These are phyloP conservation scores for Euura lappo DNA, from an alignment of 1,140 invertebrate species.

Conservation along the genomic window DNA sequence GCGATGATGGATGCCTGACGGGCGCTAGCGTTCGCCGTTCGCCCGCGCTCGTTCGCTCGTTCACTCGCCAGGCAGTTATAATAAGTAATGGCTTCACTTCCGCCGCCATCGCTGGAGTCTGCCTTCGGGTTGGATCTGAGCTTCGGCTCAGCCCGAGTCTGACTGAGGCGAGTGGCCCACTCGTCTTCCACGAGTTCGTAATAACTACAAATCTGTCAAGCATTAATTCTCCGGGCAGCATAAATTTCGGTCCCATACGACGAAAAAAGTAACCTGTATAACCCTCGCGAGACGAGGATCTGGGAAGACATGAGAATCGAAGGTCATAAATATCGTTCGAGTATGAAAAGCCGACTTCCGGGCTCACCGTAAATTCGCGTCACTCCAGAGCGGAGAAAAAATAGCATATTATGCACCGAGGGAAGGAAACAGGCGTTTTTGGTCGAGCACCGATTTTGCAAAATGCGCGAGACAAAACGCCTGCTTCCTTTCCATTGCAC, in stretches of 20 bases:
- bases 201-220: constrained; percentile 62
- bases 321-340: neutral
- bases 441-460: too few species aligned
- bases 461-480: too few species aligned
- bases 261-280: constrained; percentile 43
- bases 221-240: constrained; percentile 60
- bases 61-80: constrained; percentile 59
- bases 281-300: neutral
- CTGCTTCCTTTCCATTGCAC: too few species aligned
- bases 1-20: constrained; percentile 61
- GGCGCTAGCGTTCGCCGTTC: constrained; percentile 32
- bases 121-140: neutral
- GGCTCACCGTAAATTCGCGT: neutral
- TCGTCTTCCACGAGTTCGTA: constrained; percentile 35
- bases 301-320: constrained; percentile 1
- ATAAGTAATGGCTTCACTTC: constrained; percentile 58
- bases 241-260: constrained; percentile 46
- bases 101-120: constrained; percentile 43
- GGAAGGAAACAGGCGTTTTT: too few species aligned
- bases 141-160: neutral
- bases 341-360: neutral
- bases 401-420: too few species aligned
- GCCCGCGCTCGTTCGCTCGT: constrained; percentile 35
- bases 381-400: neutral
- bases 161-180: constrained; percentile 2